Conservation (phyloP, 2,797 vertebrate genomes). For the Cryptoblepharus egeriae region DNA sequence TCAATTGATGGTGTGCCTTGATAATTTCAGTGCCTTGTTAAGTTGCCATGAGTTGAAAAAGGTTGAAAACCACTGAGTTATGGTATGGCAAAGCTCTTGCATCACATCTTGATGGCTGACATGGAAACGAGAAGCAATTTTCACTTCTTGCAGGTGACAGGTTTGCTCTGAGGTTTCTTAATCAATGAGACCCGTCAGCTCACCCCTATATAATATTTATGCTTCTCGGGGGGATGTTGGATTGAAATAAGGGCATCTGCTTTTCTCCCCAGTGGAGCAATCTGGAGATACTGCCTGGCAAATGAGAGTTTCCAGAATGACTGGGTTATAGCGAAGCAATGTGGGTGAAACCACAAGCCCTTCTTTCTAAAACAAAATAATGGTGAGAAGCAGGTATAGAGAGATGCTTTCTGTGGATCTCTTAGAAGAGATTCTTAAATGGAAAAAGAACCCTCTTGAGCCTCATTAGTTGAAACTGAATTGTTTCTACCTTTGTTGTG, state of each 20-base stretch:
- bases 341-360: not conserved
- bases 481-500: not conserved
- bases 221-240: conserved; percentile 52
- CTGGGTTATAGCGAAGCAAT: not conserved
- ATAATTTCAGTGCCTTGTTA: too few relatives aligned
- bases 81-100: not conserved
- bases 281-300: conserved; percentile 21
- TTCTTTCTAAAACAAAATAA: not conserved
- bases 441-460: conserved; percentile 4
- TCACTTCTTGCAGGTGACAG: conserved; percentile 63
- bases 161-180: conserved; percentile 62
- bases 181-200: conserved; percentile 67
- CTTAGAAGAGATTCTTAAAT: conserved; percentile 7
- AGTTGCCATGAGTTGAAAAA: too few relatives aligned
- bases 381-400: not conserved
- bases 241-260: conserved; percentile 50
- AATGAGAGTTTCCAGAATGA: not conserved
- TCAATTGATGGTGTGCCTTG: too few relatives aligned
- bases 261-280: conserved; percentile 34
- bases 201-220: conserved; percentile 67
- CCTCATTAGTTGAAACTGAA: not conserved
- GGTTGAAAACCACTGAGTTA: too few relatives aligned
- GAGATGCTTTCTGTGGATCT: conserved; percentile 38
- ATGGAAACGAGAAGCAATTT: conserved; percentile 68
- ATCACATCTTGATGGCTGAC: conserved; percentile 59